Evolutionary conservation across 2,797 vertebrate species (phyloP).

Genomic region (Centropyge bicolor): DNA sequence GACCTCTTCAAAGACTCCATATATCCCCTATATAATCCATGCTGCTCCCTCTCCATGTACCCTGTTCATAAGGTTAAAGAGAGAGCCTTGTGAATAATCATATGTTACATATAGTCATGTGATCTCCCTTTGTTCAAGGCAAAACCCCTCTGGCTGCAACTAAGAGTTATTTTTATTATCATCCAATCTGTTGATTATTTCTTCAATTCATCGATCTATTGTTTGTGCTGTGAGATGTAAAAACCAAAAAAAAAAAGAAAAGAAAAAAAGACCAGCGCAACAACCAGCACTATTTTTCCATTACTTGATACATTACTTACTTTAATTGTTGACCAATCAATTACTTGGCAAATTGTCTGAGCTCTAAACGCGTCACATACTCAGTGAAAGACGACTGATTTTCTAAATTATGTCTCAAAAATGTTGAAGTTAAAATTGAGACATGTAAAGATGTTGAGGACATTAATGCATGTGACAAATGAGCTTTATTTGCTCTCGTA

Average conservation of each 20-base stretch:
- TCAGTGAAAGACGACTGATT: background rate
- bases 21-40: constrained; percentile 35
- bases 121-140: constrained; percentile 19
- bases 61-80: constrained; percentile 13
- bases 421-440: background rate
- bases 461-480: background rate
- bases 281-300: too few species aligned
- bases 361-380: background rate
- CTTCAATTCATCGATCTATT: background rate
- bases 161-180: background rate
- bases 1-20: constrained; percentile 28
- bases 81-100: constrained; percentile 22
- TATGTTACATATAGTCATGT: constrained; percentile 10
- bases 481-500: background rate
- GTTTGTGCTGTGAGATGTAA: background rate
- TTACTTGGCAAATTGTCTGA: background rate
- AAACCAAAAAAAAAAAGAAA: too few species aligned
- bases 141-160: background rate
- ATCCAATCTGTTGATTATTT: constrained; percentile 10
- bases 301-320: too few species aligned
- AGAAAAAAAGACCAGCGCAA: too few species aligned
- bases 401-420: background rate
- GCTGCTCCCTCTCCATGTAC: constrained; percentile 12
- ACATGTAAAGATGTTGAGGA: background rate
- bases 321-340: too few species aligned